These are phyloP conservation scores for Phylloscopus trochiloides DNA, from an alignment of 2,113 vertebrate genomes.

Conservation along the genomic window DNA sequence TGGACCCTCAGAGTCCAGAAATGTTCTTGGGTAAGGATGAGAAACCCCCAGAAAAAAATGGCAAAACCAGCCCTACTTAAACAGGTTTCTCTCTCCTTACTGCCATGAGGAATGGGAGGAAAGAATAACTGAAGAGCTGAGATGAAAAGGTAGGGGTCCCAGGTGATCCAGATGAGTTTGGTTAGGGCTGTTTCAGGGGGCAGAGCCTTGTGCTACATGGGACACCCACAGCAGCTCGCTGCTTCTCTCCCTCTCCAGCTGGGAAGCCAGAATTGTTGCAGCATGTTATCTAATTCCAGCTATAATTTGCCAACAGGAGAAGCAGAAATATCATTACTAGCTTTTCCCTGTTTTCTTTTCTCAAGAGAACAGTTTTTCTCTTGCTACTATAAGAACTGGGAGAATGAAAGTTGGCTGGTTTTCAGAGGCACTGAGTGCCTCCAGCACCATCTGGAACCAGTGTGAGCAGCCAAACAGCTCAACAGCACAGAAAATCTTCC, in stretches of 20 bases:
- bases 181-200: not conserved
- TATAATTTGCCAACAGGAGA: constrained; percentile 1
- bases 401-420: not conserved
- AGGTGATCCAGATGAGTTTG: not conserved
- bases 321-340: constrained; percentile 7
- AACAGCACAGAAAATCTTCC: not conserved
- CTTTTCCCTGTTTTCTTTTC: constrained; percentile 16
- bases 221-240: not conserved
- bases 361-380: constrained; percentile 1
- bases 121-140: not conserved
- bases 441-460: constrained; percentile 43
- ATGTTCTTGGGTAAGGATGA: not conserved
- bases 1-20: not conserved
- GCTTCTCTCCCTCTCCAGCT: not conserved
- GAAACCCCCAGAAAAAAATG: not conserved
- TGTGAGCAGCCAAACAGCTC: not conserved
- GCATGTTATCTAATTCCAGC: not conserved
- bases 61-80: not conserved
- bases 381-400: not conserved
- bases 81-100: not conserved
- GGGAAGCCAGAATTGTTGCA: not conserved
- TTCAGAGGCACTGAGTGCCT: constrained; percentile 2
- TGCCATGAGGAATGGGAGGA: not conserved
- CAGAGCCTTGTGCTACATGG: rapidly evolving
- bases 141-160: not conserved